These are phyloP conservation scores for Chitala chitala DNA, from an alignment of 2,113 vertebrate genomes.

Conservation along the genomic window DNA sequence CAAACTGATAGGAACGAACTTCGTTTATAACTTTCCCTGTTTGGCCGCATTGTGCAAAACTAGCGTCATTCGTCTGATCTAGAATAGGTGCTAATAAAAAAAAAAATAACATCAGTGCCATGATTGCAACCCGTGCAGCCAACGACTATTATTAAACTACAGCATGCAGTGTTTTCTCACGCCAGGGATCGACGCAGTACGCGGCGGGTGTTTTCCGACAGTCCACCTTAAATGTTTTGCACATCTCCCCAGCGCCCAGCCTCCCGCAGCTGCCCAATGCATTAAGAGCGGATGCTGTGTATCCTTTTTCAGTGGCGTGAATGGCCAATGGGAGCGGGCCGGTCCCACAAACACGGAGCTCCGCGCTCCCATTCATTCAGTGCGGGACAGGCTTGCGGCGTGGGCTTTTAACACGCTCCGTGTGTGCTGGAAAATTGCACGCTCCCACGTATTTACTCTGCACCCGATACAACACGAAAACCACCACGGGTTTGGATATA, in stretches of 20 bases:
- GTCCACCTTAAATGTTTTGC: slow-evolving; percentile 62
- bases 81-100: too few species aligned
- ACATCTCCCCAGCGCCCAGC: slow-evolving; percentile 47
- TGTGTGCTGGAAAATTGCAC: slow-evolving; percentile 26
- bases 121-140: too few species aligned
- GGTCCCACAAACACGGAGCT: slow-evolving; percentile 55
- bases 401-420: background rate
- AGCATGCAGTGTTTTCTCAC: too few species aligned
- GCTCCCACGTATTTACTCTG: background rate
- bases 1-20: background rate
- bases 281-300: slow-evolving; percentile 68
- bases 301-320: slow-evolving; percentile 63
- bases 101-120: too few species aligned
- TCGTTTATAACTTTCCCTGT: background rate
- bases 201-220: background rate
- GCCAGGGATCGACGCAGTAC: slow-evolving; percentile 35
- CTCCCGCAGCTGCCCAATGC: slow-evolving; percentile 63
- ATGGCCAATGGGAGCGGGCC: slow-evolving; percentile 63
- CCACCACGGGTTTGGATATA: background rate
- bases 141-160: too few species aligned
- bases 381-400: slow-evolving; percentile 43
- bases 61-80: too few species aligned
- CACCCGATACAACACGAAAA: background rate
- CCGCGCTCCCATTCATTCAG: slow-evolving; percentile 66
- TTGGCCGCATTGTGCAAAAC: too few species aligned